Base-by-base conservation (phyloP, 2,113 vertebrate species). In the Prietella phreatophila region DNA sequence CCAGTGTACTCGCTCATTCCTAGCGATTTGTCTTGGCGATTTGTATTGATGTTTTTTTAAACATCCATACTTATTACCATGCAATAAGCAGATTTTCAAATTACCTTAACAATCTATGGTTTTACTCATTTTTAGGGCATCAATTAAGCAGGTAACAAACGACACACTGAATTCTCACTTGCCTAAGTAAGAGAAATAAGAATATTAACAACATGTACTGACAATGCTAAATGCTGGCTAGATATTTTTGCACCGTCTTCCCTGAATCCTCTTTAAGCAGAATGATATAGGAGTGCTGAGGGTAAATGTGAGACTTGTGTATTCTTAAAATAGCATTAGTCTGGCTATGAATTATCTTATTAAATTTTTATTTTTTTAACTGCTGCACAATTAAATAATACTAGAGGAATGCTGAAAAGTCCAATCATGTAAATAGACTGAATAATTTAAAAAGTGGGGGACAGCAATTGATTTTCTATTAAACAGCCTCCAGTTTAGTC, bases 401-500 rank as follows among this genome's bases (percentile, higher is more conserved):
- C 55, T n/a, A 30, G 22, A 67, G 60, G 22, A 47, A 86, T 65
- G n/a, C 10, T 79, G 73, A 86, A 80, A 58, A 60, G 69, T 56
- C 71, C 39, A 55, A 69, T 63, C 25, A 79, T 50, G 39, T 63
- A 55, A 79, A 86, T 9, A 30, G 19, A 2, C n/a, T 79, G 61
- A 15, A 69, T 22, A 25, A 10, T 10, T 79, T 78, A n/a, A 63
- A 30, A 53, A 53, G 39, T 1, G 22, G 4, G 19, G 50, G 58
- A 7, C 5, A 17, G 56, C 20, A 76, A 61, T 65, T 6, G 7
- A 67, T 67, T 71, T 33, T 53, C 20, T 33, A 53, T 65, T 22
- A 47, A 86, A 63, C 39, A 80, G 60, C 55, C 63, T 58, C 47
- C 55, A 71, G 53, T 75, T 90, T 86, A 83, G 53, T 73, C 30